A percentile compares a stretch with the other conserved stretches of the same genome.
Conservation (phyloP, 2,888 invertebrate genomes). For the Melanargia galathea region DNA sequence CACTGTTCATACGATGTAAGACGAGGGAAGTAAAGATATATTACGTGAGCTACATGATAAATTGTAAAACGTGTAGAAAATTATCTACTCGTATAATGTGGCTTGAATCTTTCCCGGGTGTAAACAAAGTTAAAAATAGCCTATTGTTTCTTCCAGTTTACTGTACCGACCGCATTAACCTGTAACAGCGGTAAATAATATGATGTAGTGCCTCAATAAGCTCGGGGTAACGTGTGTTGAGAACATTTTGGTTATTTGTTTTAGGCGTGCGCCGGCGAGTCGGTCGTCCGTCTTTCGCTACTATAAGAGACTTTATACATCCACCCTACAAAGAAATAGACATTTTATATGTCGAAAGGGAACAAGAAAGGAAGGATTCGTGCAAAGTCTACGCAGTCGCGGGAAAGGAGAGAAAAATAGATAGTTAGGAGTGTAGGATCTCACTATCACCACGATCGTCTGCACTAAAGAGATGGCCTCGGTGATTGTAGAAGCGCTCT, state of each 20-base stretch:
- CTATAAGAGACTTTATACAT: conserved; percentile 39
- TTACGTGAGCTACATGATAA: conserved; percentile 20
- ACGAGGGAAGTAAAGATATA: neutral
- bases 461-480: too few relatives aligned
- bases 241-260: conserved; percentile 77
- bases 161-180: conserved; percentile 67
- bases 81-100: conserved; percentile 43
- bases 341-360: neutral
- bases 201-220: conserved; percentile 77
- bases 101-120: conserved; percentile 49
- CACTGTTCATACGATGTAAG: neutral
- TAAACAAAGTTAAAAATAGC: conserved; percentile 67
- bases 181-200: conserved; percentile 74
- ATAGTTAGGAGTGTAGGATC: too few relatives aligned
- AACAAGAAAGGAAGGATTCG: neutral
- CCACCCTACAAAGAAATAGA: conserved; percentile 5
- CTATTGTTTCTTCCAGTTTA: conserved; percentile 69
- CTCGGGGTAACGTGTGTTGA: conserved; percentile 65
- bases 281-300: conserved; percentile 71
- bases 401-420: neutral
- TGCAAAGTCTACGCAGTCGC: neutral
- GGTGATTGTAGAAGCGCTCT: too few relatives aligned
- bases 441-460: neutral
- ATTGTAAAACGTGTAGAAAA: conserved; percentile 32
- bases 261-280: conserved; percentile 59